Base-by-base conservation (phyloP, 2,797 vertebrate species). In the Melanotaenia trifasciata region DNA sequence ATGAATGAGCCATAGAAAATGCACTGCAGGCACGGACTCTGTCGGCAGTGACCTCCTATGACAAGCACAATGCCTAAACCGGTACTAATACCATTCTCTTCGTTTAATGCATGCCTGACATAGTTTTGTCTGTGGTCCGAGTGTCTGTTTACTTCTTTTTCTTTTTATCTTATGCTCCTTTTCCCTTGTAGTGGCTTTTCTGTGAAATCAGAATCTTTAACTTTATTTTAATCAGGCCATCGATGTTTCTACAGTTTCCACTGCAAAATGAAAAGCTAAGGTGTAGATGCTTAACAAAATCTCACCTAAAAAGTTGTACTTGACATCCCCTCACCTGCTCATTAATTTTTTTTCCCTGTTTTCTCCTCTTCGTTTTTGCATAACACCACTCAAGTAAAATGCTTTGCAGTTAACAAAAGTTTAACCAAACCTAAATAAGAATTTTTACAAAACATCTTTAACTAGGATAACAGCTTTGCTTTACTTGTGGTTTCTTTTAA, bases 1-100 rank as follows among this genome's bases (percentile, higher is more conserved):
- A 20, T 35, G 67, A 67, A 57, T 79, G 73, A 67, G 61, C 67
- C 58, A 72, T 36, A 81, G 35, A 18, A 69, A 57, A 64, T 45
- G 50, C 30, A 32, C 32, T 69, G 36, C 50, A 67, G 51, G 66
- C 70, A 60, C 36, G 56, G 35, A 57, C 65, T 51, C 26, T 57
- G 66, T 58, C 28, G 3, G 7, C 2, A 28, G n/a, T 47, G 68
- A 68, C 67, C 38, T 74, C 54, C 20, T 11, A 43, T 59, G 65
- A 66, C 38, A 59, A 35, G 32, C 36, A 33, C 24, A 43, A 67
- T 53, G 14, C 40, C 45, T 56, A 30, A 62, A 67, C 43, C 3
- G 22, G 38, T 10, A 65, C 65, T 54, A 28, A 45, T 56, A 14
- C 33, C 5, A 24, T 56, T 70, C 13, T 62, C 51, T 32, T 43